Evolutionary conservation across 2,113 vertebrate species (phyloP).

Genomic region (Raja brachyura): DNA sequence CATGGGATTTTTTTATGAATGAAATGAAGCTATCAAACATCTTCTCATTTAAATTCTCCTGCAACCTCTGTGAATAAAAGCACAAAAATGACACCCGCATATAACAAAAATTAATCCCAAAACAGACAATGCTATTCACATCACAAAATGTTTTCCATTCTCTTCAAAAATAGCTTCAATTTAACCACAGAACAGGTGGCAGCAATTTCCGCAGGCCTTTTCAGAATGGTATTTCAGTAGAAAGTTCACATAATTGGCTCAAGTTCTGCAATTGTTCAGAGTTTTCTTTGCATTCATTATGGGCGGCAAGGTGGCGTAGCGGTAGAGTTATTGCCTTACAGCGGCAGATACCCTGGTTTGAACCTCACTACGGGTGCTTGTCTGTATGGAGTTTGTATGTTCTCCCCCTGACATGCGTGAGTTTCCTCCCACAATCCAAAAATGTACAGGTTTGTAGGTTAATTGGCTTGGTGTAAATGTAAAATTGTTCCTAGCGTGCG

Average conservation of each 20-base stretch:
- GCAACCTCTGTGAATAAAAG: conserved; percentile 63
- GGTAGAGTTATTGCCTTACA: too few relatives aligned
- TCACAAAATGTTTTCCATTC: neutral
- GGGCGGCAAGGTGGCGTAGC: too few relatives aligned
- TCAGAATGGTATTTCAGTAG: neutral
- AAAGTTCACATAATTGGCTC: neutral
- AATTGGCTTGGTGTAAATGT: too few relatives aligned
- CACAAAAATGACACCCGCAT: neutral
- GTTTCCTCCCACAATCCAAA: too few relatives aligned
- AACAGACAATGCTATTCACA: neutral
- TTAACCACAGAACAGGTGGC: neutral
- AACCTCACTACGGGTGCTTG: too few relatives aligned
- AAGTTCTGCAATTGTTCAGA: neutral
- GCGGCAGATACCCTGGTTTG: too few relatives aligned
- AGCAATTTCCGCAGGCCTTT: neutral
- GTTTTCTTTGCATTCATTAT: neutral
- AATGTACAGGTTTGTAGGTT: too few relatives aligned
- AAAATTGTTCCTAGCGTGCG: too few relatives aligned
- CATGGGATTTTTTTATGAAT: conserved; percentile 70
- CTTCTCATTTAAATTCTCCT: conserved; percentile 81
- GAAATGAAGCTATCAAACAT: conserved; percentile 71
- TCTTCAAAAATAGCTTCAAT: neutral
- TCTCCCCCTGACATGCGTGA: too few relatives aligned
- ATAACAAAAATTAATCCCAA: neutral
- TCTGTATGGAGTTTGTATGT: too few relatives aligned